A percentile compares a stretch with the other conserved stretches of the same genome.
Conservation (phyloP, 2,888 invertebrate genomes). For the Sarcophaga caerulescens region DNA sequence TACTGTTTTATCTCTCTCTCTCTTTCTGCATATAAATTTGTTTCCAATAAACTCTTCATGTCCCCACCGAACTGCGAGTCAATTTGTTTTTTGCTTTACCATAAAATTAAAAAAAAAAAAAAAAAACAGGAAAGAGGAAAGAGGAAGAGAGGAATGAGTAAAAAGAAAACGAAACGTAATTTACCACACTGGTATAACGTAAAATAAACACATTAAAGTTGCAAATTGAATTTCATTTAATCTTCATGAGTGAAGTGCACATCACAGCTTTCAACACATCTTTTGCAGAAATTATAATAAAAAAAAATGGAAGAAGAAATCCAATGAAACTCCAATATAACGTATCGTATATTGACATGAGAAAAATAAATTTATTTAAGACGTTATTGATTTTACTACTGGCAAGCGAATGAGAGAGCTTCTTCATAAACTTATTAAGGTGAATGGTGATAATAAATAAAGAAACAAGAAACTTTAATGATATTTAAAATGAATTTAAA, state of each 20-base stretch:
- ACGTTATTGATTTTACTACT: no score
- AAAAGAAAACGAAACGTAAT: constrained; percentile 61
- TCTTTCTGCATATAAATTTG: background rate
- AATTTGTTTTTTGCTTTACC: background rate
- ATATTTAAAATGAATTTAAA: no score
- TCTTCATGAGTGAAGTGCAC: constrained; percentile 68
- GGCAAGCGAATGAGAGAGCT: no score
- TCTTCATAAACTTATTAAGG: no score
- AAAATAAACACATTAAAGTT: constrained; percentile 80
- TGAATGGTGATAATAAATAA: no score
- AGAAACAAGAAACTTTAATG: no score
- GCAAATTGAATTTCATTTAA: constrained; percentile 80
- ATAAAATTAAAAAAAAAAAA: background rate
- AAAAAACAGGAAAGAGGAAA: background rate
- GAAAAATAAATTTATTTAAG: no score
- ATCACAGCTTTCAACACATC: constrained; percentile 18
- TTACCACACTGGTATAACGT: constrained; percentile 74
- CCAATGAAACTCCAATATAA: background rate
- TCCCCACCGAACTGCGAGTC: background rate
- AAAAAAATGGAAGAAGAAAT: background rate
- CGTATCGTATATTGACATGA: no score
- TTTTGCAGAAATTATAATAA: background rate
- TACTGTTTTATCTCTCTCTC: background rate
- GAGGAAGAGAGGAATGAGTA: background rate
- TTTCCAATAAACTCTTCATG: background rate